Conservation (phyloP, 2,113 vertebrate genomes). For the Dermatemys mawii region DNA sequence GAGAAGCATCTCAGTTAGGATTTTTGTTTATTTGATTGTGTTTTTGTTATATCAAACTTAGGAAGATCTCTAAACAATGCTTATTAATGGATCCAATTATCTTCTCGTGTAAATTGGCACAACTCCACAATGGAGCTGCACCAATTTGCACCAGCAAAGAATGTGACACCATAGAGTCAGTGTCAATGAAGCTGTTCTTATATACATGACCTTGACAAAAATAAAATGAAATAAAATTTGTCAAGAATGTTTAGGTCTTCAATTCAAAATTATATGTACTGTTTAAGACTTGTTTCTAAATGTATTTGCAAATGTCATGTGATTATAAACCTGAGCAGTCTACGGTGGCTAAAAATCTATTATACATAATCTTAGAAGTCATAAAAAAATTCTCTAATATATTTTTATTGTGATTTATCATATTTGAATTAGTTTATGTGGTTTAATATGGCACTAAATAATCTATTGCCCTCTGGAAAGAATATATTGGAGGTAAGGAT, state of each 20-base stretch:
- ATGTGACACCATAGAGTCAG: background rate
- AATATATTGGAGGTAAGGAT: background rate
- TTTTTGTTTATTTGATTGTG: background rate
- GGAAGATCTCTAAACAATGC: background rate
- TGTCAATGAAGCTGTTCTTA: slow-evolving; percentile 10
- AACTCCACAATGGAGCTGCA: rapidly evolving
- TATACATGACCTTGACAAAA: background rate
- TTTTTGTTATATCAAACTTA: background rate
- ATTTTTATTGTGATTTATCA: background rate
- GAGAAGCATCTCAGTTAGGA: slow-evolving; percentile 8
- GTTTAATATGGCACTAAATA: slow-evolving; percentile 10
- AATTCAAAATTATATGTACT: background rate
- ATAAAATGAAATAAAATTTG: background rate
- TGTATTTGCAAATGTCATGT: background rate
- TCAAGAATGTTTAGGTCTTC: background rate
- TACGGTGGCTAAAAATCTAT: background rate
- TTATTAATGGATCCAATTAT: background rate
- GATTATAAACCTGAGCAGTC: background rate
- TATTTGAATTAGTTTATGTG: slow-evolving; percentile 18
- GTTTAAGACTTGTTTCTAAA: background rate
- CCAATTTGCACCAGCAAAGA: background rate
- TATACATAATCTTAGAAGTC: background rate
- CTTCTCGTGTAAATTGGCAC: background rate
- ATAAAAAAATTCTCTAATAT: background rate
- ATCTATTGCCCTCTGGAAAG: background rate